A percentile compares a stretch with the other conserved stretches of the same genome.
These are phyloP conservation scores for Phrixothrix hirtus DNA, from an alignment of 2,888 invertebrate genomes.

Conservation along the genomic window DNA sequence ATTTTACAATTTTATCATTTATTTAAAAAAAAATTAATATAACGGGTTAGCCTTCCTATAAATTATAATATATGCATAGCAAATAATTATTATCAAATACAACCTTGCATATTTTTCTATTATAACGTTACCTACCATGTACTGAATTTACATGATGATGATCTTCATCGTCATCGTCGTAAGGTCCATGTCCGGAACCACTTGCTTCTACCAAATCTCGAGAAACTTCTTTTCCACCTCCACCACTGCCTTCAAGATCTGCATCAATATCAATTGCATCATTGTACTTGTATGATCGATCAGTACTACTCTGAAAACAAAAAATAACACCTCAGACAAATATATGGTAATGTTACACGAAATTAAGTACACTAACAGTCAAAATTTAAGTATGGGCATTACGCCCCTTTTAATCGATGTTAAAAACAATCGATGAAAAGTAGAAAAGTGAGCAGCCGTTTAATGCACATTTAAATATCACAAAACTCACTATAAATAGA, in stretches of 20 bases:
- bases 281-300: constrained; percentile 45
- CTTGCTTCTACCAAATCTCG: constrained; percentile 71
- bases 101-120: too few relatives aligned
- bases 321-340: too few relatives aligned
- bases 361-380: too few relatives aligned
- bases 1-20: too few relatives aligned
- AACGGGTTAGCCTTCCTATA: too few relatives aligned
- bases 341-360: too few relatives aligned
- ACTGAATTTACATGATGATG: constrained; percentile 22
- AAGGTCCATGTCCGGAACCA: constrained; percentile 83
- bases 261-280: constrained; percentile 78
- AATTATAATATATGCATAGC: too few relatives aligned
- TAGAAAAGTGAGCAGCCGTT: too few relatives aligned
- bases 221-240: constrained; percentile 66
- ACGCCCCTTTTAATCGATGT: neutral
- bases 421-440: neutral
- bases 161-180: constrained; percentile 71
- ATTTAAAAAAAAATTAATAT: too few relatives aligned
- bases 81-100: too few relatives aligned
- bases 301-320: constrained; percentile 34
- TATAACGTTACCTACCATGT: neutral
- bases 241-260: constrained; percentile 74
- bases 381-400: neutral
- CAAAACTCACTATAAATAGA: neutral
- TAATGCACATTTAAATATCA: neutral